Percentiles rank a stretch among this genome's conserved stretches.
These are phyloP conservation scores for Charaxes varanes DNA, from an alignment of 1,140 invertebrate species.

Conservation along the genomic window DNA sequence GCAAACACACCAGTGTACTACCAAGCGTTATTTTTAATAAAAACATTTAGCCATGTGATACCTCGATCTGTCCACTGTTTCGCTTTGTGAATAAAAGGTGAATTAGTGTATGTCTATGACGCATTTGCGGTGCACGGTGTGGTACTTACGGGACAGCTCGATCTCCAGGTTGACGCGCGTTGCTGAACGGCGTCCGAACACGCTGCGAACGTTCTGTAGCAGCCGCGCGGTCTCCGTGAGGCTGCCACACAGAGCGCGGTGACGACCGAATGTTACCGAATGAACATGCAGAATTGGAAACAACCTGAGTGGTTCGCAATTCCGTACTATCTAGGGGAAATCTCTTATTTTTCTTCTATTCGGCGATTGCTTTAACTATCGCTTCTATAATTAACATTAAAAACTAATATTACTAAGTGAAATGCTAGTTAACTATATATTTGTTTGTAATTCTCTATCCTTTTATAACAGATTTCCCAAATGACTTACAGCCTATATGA, in stretches of 20 bases:
- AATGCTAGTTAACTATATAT: too few species aligned
- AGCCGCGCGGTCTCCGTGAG: slow-evolving; percentile 96
- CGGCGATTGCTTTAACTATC: too few species aligned
- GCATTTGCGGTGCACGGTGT: slow-evolving; percentile 58
- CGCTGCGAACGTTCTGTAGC: slow-evolving; percentile 93
- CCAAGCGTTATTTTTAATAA: not conserved
- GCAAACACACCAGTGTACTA: not conserved
- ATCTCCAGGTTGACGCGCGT: slow-evolving; percentile 87
- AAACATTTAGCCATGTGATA: not conserved
- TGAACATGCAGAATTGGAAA: not conserved
- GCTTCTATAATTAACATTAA: too few species aligned
- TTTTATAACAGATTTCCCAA: slow-evolving; percentile 8
- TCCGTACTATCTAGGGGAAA: not conserved
- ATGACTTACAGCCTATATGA: slow-evolving; percentile 1
- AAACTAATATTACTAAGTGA: too few species aligned
- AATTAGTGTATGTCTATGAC: not conserved
- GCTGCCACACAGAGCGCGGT: slow-evolving; percentile 76
- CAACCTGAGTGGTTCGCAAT: not conserved
- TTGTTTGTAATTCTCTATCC: too few species aligned
- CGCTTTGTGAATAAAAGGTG: not conserved
- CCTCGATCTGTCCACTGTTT: not conserved
- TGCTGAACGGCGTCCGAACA: slow-evolving; percentile 88
- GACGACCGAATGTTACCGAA: slow-evolving; percentile 15
- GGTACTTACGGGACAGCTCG: slow-evolving; percentile 92
- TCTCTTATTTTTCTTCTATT: too few species aligned